Evolutionary conservation across 2,888 invertebrate species (phyloP).

Genomic region (Synanthedon vespiformis): DNA sequence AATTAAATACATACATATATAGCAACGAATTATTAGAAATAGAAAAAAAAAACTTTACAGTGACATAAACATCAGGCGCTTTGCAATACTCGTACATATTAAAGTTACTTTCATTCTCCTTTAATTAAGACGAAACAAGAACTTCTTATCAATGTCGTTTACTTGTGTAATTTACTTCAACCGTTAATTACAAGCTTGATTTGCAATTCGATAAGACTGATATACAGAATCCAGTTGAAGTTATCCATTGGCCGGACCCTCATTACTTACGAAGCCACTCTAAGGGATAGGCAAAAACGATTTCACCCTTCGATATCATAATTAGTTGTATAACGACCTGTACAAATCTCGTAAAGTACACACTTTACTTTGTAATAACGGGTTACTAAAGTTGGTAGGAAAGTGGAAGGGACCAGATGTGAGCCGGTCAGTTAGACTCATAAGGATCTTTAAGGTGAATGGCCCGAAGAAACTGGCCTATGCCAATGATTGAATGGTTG

Average conservation of each 20-base stretch:
- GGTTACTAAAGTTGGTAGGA: neutral
- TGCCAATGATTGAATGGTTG: neutral
- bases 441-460: neutral
- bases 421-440: neutral
- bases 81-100: neutral
- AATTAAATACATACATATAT: too few relatives aligned
- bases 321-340: neutral
- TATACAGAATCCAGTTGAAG: neutral
- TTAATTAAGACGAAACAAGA: neutral
- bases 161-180: neutral
- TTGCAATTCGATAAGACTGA: neutral
- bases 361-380: neutral
- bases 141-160: neutral
- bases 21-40: too few relatives aligned
- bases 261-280: too few relatives aligned
- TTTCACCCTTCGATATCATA: neutral
- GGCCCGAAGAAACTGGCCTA: neutral
- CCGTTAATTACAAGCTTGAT: neutral
- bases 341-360: neutral
- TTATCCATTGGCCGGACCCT: neutral
- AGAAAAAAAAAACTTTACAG: too few relatives aligned
- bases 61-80: too few relatives aligned
- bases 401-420: neutral
- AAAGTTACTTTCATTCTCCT: neutral
- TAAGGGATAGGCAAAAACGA: neutral